phyloP scores from a whole-genome alignment of 2,888 invertebrate species.

The Uropetala carovei region DNA sequence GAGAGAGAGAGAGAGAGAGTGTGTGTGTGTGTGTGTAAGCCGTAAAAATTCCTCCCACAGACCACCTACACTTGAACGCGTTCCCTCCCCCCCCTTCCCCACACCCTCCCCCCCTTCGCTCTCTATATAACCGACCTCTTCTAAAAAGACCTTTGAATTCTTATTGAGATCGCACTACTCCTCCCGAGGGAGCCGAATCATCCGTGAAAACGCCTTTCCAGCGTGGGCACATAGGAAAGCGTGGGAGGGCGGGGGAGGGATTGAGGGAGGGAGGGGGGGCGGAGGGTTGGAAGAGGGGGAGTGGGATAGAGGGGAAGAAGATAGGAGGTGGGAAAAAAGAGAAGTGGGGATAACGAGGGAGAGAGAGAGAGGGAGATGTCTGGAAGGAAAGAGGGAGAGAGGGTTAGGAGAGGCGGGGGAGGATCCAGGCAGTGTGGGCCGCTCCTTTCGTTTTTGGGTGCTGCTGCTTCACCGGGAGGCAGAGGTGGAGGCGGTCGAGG shows the following conservation, averaged over 20 bases:
- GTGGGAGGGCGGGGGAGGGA: not conserved
- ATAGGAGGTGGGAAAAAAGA: not conserved
- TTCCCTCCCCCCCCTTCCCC: not conserved
- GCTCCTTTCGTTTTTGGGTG: too few species aligned
- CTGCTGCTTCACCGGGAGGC: not conserved
- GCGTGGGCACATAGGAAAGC: not conserved
- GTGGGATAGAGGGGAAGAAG: conserved; percentile 24
- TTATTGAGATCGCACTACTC: not conserved
- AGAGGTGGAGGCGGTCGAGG: not conserved
- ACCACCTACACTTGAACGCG: not conserved
- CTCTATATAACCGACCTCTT: not conserved
- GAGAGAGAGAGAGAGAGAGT: not conserved
- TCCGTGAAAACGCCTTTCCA: not conserved
- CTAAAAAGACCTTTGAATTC: not conserved
- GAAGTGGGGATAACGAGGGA: not conserved
- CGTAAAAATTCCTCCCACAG: not conserved
- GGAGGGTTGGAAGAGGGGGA: not conserved
- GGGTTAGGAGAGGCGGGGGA: too few species aligned
- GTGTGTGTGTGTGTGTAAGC: too few species aligned
- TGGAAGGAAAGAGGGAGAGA: too few species aligned
- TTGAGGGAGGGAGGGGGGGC: not conserved
- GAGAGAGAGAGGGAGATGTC: too few species aligned
- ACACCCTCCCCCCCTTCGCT: too few species aligned
- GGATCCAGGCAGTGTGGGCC: too few species aligned
- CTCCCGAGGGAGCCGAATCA: not conserved